phyloP scores from a whole-genome alignment of 2,797 vertebrate genomes.

The Gallinago nigripennis region DNA sequence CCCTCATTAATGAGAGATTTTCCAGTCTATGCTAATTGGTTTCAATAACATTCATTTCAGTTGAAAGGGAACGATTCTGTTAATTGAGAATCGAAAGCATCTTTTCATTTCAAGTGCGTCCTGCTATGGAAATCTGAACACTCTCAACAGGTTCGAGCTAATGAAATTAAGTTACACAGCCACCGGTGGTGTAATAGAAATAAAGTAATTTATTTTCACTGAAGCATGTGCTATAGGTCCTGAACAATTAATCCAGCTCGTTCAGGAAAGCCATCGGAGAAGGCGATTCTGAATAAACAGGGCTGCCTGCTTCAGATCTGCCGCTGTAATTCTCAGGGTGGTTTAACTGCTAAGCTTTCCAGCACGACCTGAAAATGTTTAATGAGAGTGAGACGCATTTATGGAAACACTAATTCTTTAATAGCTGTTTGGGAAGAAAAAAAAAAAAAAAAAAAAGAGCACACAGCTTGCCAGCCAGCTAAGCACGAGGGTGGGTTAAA shows the following conservation, averaged over 20 bases:
- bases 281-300: slow-evolving; percentile 60
- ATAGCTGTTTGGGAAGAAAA: background rate
- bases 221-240: slow-evolving; percentile 93
- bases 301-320: slow-evolving; percentile 65
- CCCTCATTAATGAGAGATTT: slow-evolving; percentile 99
- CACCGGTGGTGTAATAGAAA: slow-evolving; percentile 90
- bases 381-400: background rate
- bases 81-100: slow-evolving; percentile 96
- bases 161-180: slow-evolving; percentile 98
- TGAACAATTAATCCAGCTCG: slow-evolving; percentile 89
- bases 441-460: background rate
- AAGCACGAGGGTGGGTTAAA: background rate
- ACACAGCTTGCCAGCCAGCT: background rate
- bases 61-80: slow-evolving; percentile 99
- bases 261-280: slow-evolving; percentile 69
- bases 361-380: background rate
- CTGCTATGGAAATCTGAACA: slow-evolving; percentile 91
- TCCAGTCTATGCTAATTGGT: slow-evolving; percentile 99
- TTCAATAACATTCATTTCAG: slow-evolving; percentile 99
- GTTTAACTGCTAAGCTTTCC: slow-evolving; percentile 25
- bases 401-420: slow-evolving; percentile 25
- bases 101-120: slow-evolving; percentile 98
- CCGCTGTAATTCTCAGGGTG: slow-evolving; percentile 73
- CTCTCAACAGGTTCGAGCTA: slow-evolving; percentile 97
- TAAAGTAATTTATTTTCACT: slow-evolving; percentile 99